Evolutionary conservation across 2,888 invertebrate species (phyloP).

Genomic region (Callyntrura guangdongensis): DNA sequence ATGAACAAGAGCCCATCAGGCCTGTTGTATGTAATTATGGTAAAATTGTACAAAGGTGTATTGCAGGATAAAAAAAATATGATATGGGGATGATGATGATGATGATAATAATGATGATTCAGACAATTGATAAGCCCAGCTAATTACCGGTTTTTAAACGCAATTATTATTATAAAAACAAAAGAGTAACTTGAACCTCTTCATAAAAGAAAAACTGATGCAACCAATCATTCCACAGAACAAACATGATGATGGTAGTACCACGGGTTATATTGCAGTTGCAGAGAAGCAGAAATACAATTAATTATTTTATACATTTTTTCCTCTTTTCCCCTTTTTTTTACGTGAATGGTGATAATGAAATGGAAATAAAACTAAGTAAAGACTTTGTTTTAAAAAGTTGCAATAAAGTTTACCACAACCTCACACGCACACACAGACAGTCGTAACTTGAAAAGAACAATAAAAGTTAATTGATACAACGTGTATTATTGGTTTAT

Average conservation of each 20-base stretch:
- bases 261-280: too few species aligned
- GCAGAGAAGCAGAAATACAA: background rate
- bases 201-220: too few species aligned
- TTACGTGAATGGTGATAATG: background rate
- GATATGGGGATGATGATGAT: too few species aligned
- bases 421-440: background rate
- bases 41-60: background rate
- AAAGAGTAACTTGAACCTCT: conserved; percentile 56
- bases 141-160: conserved; percentile 73
- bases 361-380: background rate
- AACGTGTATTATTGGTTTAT: conserved; percentile 22
- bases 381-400: too few species aligned
- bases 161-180: conserved; percentile 61
- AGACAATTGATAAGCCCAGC: conserved; percentile 61
- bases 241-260: background rate
- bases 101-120: too few species aligned
- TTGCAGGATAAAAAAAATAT: too few species aligned
- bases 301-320: background rate
- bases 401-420: too few species aligned
- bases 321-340: background rate
- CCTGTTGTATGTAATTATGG: background rate
- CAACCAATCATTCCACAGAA: background rate
- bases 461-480: conserved; percentile 41
- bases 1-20: background rate
- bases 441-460: too few species aligned